Percentiles rank a stretch among this genome's conserved stretches.
phyloP scores from a whole-genome alignment of 2,797 vertebrate species.

The Coreius guichenoti region DNA sequence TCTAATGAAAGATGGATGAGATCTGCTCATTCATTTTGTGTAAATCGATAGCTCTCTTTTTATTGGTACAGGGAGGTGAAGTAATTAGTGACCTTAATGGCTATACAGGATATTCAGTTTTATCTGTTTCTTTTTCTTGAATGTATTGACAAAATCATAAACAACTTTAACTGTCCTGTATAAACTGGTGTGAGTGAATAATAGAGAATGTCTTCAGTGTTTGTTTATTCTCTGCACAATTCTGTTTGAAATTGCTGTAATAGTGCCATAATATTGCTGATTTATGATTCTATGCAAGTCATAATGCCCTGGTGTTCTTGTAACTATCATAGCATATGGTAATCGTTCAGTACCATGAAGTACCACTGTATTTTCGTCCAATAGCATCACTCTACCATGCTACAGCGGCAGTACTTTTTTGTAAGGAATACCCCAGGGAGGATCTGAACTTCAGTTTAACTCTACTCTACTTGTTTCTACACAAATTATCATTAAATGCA shows the following conservation, averaged over 20 bases:
- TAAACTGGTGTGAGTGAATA: neutral
- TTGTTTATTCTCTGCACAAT: neutral
- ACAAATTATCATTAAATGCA: neutral
- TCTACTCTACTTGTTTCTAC: neutral
- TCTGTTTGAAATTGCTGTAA: neutral
- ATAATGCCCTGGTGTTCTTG: neutral
- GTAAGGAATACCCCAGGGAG: neutral
- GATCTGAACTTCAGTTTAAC: neutral
- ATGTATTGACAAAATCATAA: conserved; percentile 3
- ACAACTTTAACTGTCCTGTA: conserved; percentile 8
- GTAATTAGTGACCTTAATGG: conserved; percentile 10
- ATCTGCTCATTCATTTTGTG: neutral
- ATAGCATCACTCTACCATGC: neutral
- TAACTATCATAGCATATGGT: neutral
- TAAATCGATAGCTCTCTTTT: neutral
- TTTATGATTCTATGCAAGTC: neutral
- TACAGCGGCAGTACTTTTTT: neutral
- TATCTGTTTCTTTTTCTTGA: neutral
- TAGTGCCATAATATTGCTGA: neutral
- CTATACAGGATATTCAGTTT: neutral
- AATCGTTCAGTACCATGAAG: neutral
- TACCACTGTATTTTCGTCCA: neutral
- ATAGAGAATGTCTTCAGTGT: neutral
- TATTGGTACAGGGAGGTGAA: conserved; percentile 12
- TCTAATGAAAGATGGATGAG: conserved; percentile 6